Base-by-base conservation (phyloP, 1,140 invertebrate species). In the Polypedilum vanderplanki region DNA sequence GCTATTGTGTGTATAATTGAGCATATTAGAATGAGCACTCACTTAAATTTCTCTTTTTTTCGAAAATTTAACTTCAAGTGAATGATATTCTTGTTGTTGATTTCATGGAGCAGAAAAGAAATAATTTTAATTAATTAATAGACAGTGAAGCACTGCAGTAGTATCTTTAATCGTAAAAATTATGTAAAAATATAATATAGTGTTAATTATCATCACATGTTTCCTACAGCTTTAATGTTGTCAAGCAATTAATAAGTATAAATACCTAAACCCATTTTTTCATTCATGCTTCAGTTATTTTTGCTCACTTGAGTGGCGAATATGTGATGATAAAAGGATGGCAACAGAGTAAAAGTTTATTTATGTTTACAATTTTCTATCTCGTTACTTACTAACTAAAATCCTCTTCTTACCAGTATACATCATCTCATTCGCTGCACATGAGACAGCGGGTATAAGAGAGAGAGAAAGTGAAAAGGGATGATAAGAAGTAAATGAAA, bases 341-440 rank as follows among this genome's bases (percentile, higher is more conserved):
- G 46, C n/a, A 12, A 15, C 46, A 15, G n/a, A n/a, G n/a, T n/a
- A n/a, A 70, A 70, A 70, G 65, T 70, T 70, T 70, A 70, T 70
- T 70, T 70, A 70, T 18, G 17, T 18, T 70, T 70, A 20, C 17
- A 70, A 70, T 70, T 70, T 70, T 70, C 65, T 70, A 15, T 57
- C n/a, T 57, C 46, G 10, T 70, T 70, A 70, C 20, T 70, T 18
- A 57, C 46, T 57, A 4, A 57, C 46, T n/a, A 57, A 57, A n/a
- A 57, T 57, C 12, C n/a, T 57, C n/a, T 57, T 33, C 24, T 33
- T 33, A 33, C 24, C 24, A 33, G 24, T 5, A 33, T 33, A 33
- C 24, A 57, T 57, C 46, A 57, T 57, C 46, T 57, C 46, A 57
- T 15, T 15, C 46, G 15, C 46, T n/a, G 10, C 46, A 57, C 46